These are phyloP conservation scores for Nettapus auritus DNA, from an alignment of 2,113 vertebrate genomes.

Conservation along the genomic window DNA sequence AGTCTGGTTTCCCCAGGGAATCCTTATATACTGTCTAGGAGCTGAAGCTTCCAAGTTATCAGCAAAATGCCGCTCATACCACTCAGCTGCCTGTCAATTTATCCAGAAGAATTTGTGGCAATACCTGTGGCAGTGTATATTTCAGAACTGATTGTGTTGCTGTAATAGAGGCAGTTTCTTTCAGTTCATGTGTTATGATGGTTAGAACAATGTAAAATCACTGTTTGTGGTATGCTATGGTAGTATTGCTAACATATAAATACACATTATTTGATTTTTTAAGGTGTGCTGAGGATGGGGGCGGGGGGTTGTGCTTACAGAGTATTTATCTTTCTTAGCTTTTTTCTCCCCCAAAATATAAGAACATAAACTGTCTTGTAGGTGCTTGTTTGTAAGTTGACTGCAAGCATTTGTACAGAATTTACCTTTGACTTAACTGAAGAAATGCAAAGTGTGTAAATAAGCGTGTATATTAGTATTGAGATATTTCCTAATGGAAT, in stretches of 20 bases:
- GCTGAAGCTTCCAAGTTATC: slow-evolving; percentile 23
- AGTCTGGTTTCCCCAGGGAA: slow-evolving; percentile 25
- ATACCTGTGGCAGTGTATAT: neutral
- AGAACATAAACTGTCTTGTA: neutral
- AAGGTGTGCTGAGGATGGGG: neutral
- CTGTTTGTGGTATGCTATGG: neutral
- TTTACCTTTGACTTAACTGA: neutral
- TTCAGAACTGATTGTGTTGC: neutral
- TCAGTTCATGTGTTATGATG: neutral
- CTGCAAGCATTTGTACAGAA: neutral
- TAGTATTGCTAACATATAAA: neutral
- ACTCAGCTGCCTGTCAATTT: slow-evolving; percentile 17
- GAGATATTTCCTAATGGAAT: neutral
- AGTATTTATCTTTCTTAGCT: neutral
- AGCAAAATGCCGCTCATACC: slow-evolving; percentile 16
- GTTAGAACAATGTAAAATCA: neutral
- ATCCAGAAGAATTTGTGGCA: slow-evolving; percentile 1
- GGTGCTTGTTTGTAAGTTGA: neutral
- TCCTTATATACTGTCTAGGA: neutral
- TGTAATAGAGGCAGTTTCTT: neutral
- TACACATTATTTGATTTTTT: neutral
- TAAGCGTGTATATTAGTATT: neutral
- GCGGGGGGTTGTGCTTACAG: neutral
- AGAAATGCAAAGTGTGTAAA: neutral
- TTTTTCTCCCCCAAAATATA: neutral